A percentile compares a stretch with the other conserved stretches of the same genome.
Conservation (phyloP, 2,888 invertebrate species). For the Drosophila merina region DNA sequence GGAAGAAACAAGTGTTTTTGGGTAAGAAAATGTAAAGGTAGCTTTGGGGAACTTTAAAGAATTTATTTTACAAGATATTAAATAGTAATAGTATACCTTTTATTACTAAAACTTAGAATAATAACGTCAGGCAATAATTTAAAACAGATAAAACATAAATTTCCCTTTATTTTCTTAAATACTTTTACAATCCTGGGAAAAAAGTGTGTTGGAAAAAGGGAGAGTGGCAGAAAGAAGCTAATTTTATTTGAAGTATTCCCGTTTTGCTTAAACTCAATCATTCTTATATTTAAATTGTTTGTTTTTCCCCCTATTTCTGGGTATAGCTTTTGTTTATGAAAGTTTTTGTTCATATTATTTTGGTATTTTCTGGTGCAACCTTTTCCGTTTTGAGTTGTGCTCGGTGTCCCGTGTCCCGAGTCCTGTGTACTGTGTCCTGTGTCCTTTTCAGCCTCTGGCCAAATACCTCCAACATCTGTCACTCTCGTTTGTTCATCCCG, state of each 20-base stretch:
- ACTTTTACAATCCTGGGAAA: no score
- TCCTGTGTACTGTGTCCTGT: slow-evolving; percentile 7
- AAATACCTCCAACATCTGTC: slow-evolving; percentile 35
- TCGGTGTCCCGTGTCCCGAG: slow-evolving; percentile 2
- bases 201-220: no score
- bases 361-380: slow-evolving; percentile 7
- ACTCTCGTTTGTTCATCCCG: slow-evolving; percentile 28
- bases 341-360: slow-evolving; percentile 2
- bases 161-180: neutral
- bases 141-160: slow-evolving; percentile 29
- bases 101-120: neutral
- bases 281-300: neutral
- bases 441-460: slow-evolving; percentile 15
- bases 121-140: slow-evolving; percentile 9
- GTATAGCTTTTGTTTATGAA: neutral
- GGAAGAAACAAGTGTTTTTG: no score
- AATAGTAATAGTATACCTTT: no score
- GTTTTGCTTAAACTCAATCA: no score
- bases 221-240: no score
- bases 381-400: slow-evolving; percentile 17
- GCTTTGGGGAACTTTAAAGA: neutral
- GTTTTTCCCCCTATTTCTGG: neutral
- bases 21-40: slow-evolving; percentile 1
- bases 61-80: no score
- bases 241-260: neutral